These are phyloP conservation scores for Squalus acanthias DNA, from an alignment of 2,797 vertebrate species.

Conservation along the genomic window DNA sequence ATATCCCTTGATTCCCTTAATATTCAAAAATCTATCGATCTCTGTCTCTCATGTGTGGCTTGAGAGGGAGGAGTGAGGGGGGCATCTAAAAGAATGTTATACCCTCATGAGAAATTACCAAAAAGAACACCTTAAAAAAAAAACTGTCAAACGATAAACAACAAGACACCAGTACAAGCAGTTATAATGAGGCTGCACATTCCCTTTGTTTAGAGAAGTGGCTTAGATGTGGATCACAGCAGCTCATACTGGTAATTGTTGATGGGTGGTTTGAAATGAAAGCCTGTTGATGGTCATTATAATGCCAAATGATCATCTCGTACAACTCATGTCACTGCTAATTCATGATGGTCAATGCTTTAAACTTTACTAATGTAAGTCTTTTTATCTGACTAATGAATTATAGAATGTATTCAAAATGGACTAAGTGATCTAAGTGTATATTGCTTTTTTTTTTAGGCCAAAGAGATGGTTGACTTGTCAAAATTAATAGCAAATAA, in stretches of 20 bases:
- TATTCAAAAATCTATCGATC: too few relatives aligned
- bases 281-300: not conserved
- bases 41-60: too few relatives aligned
- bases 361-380: not conserved
- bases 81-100: too few relatives aligned
- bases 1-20: too few relatives aligned
- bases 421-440: not conserved
- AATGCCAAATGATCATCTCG: not conserved
- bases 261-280: not conserved
- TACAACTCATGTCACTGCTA: not conserved
- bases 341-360: not conserved
- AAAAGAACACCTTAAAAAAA: not conserved
- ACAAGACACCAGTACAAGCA: not conserved
- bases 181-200: not conserved
- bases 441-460: conserved; percentile 60
- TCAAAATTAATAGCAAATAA: conserved; percentile 95
- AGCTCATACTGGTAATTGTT: not conserved
- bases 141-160: not conserved
- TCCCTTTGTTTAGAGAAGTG: not conserved
- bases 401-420: not conserved
- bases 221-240: not conserved
- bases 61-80: too few relatives aligned
- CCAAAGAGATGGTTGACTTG: conserved; percentile 98
- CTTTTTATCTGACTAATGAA: not conserved
- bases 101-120: too few relatives aligned